Base-by-base conservation (phyloP, 2,113 vertebrate species). In the Corydoras sp. region DNA sequence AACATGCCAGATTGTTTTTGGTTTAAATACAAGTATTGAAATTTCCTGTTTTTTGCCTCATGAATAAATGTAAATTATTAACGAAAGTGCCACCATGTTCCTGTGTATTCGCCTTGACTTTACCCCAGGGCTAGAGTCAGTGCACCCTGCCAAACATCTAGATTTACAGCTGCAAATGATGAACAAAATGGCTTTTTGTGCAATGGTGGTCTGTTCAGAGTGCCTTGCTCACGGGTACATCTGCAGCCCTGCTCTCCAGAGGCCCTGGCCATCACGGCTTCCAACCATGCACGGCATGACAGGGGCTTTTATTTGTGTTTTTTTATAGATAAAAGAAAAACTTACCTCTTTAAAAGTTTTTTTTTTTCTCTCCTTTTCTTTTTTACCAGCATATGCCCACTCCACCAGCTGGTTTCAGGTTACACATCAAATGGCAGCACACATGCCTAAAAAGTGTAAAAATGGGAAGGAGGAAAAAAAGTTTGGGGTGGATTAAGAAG, bases 241-340 rank as follows among this genome's bases (percentile, higher is more conserved):
- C 65, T 73, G 63, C 70, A 58, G 54, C 56, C 24, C 53, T 9
- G 56, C 69, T 76, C 69, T 76, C 72, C 66, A 56, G 75, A 63
- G 73, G 60, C 65, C 62, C 13, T 14, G 31, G 62, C 63, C 62
- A 80, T 70, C 74, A 62, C 43, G 62, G 69, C 69, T 69, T 48
- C 68, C 54, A 48, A 71, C 69, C 67, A 70, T 30, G 56, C 63
- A 59, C 49, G 30, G 50, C 50, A 43, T 54, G 18, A 9, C 74
- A 18, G 53, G 35, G 64, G 67, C 58, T 72, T 69, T 81, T 81
- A 81, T 80, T 83, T 81, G 62, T 79, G 77, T 69, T 67, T 74
- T 69, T 5, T 68, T 53, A 62, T 14, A 10, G 29, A 69, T 50
- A 72, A 58, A 14, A 65, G 62, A 70, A 32, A 68, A 35, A 66